Conservation (phyloP, 2,888 invertebrate genomes). For the Amiota mariae region DNA sequence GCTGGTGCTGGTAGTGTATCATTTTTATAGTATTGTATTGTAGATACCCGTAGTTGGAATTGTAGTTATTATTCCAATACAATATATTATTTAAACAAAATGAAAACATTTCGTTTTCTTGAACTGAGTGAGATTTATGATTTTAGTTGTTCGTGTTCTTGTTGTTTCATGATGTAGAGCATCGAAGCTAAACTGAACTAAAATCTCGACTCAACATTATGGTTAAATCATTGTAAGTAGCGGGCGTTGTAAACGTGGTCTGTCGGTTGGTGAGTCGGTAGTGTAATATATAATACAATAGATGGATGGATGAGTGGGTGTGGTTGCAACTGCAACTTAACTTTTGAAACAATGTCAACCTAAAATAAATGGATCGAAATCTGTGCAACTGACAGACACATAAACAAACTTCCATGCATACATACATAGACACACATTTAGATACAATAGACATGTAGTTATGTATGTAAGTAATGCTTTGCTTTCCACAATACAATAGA, state of each 20-base stretch:
- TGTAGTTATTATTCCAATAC: too few relatives aligned
- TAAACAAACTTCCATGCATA: not conserved
- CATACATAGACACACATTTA: not conserved
- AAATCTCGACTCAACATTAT: not conserved
- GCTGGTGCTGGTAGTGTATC: not conserved
- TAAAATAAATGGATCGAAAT: constrained; percentile 30
- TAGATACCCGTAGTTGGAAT: too few relatives aligned
- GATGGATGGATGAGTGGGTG: constrained; percentile 7
- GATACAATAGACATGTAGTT: not conserved
- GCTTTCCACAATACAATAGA: constrained; percentile 7
- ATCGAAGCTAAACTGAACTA: not conserved
- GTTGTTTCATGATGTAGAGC: constrained; percentile 1
- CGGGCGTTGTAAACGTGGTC: not conserved
- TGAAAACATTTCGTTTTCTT: constrained; percentile 15
- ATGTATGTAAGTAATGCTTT: not conserved
- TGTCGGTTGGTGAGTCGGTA: not conserved
- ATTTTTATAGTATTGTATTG: too few relatives aligned
- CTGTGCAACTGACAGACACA: constrained; percentile 27
- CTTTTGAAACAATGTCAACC: constrained; percentile 29
- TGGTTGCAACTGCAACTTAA: constrained; percentile 22
- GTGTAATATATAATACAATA: not conserved
- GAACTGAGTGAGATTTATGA: constrained; percentile 14
- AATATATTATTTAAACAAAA: not conserved
- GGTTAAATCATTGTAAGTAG: constrained; percentile 3
- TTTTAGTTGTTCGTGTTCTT: constrained; percentile 1